Evolutionary conservation across 2,797 vertebrate genomes (phyloP), one percentile per base, ranked within the genome.

Genomic region (Kryptolebias ocellatus): DNA sequence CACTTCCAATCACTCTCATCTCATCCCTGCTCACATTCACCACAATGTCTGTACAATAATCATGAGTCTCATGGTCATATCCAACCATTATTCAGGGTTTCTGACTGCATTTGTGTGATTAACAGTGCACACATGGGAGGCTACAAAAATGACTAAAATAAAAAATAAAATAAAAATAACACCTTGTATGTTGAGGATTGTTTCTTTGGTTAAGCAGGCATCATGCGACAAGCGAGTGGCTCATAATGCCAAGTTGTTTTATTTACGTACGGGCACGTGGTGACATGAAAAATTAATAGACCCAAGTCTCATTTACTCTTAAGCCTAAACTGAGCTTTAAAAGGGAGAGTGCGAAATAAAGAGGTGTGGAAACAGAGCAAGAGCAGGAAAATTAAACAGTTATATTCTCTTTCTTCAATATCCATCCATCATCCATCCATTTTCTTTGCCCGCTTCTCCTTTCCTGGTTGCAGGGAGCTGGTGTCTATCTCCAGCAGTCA

Each of bases 231-330:
- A 80, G 79, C 64, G 74, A 83, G 85, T 87, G 81, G 89, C 83
- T 89, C 85, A 90, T 70, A 70, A 73, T 76, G 71, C 75, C 81
- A 89, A 81, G 78, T 72, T 90, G 81, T 90, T 92, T 92, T 88
- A 90, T 90, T 90, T 79, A 90, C 90, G 72, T 69, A 62, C 59
- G 45, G 77, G 80, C 87, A 87, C 72, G 24, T 29, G 83, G 82
- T 60, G 80, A 87, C 82, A 90, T 94, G 65, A 93, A 93, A 92
- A 87, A 92, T 93, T 51, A 70, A 94, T 90, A 70, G 67, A 64
- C 70, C 69, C 81, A 4, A 75, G 67, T 90, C 88, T 90, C 83
- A 75, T 87, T 90, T 90, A 85, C 83, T 78, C 70, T 65, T 70
- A 83, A 81, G 79, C 52, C 78, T 90, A 89, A 89, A 91, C 77